Conservation (phyloP, 2,113 vertebrate species). For the Arvicanthis niloticus region DNA sequence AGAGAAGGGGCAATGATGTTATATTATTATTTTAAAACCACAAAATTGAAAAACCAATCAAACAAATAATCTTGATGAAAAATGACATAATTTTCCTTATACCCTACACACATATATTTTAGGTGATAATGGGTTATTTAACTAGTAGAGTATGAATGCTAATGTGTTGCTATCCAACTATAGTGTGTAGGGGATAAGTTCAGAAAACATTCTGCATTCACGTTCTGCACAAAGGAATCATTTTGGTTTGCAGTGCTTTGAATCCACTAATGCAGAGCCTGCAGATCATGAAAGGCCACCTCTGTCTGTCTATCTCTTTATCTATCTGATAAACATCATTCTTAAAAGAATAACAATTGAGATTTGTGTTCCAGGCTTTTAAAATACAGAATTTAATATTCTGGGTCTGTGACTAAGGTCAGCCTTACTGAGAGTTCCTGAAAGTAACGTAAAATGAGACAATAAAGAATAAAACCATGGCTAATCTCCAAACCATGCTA, state of each 20-base stretch:
- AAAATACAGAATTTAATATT: background rate
- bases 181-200: background rate
- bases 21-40: background rate
- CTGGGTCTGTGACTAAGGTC: background rate
- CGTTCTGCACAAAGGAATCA: background rate
- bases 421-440: background rate
- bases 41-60: background rate
- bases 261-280: background rate
- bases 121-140: background rate
- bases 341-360: background rate
- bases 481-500: background rate
- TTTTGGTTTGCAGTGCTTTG: background rate
- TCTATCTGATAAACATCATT: background rate
- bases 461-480: background rate
- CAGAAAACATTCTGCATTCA: background rate
- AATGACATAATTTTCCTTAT: background rate
- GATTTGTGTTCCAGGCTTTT: background rate
- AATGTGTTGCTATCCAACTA: background rate
- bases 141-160: background rate
- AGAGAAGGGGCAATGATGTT: no score
- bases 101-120: background rate
- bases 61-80: background rate
- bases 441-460: background rate
- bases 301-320: background rate
- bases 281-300: background rate